phyloP scores from a whole-genome alignment of 2,797 vertebrate genomes.

The Eulemur coronatus region DNA sequence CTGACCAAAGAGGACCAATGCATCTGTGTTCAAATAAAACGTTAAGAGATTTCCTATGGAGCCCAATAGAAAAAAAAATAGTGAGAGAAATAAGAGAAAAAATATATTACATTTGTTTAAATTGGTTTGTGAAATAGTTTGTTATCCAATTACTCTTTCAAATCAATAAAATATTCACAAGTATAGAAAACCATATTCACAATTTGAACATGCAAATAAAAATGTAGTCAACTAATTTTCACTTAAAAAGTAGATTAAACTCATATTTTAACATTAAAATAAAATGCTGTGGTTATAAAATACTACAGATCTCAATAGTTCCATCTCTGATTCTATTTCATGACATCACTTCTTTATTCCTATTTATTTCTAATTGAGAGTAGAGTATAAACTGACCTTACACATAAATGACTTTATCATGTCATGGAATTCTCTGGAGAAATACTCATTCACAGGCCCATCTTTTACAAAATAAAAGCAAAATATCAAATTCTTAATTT shows the following conservation, averaged over 20 bases:
- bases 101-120: not conserved
- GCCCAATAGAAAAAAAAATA: not conserved
- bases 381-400: not conserved
- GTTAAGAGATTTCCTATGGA: not conserved
- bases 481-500: conserved; percentile 17
- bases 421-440: not conserved
- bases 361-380: conserved; percentile 15
- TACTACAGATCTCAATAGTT: not conserved
- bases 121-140: not conserved
- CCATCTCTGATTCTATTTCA: not conserved
- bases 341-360: not conserved
- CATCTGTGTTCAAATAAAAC: not conserved
- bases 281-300: not conserved
- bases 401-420: not conserved
- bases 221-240: conserved; percentile 12
- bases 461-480: not conserved
- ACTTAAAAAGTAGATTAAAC: not conserved
- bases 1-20: not conserved
- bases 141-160: not conserved
- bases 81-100: not conserved
- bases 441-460: not conserved
- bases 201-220: conserved; percentile 3
- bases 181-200: not conserved
- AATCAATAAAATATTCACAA: not conserved
- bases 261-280: conserved; percentile 48